Conservation (phyloP, 1,140 invertebrate genomes). For the Leptopilina clavipes region DNA sequence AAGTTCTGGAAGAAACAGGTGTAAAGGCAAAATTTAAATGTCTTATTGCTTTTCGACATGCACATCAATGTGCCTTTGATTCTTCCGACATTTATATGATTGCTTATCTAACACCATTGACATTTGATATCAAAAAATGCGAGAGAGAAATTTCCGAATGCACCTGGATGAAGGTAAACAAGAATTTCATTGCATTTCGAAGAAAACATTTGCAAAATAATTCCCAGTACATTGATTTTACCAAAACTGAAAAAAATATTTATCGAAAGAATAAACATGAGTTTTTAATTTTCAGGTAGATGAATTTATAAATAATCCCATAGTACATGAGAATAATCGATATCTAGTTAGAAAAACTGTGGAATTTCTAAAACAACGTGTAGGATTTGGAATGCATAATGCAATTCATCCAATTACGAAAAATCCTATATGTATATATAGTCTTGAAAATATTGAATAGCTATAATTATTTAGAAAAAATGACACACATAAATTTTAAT, state of each 20-base stretch:
- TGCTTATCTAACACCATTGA: conserved; percentile 81
- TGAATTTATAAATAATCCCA: conserved; percentile 82
- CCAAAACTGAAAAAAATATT: not conserved
- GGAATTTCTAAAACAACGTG: conserved; percentile 77
- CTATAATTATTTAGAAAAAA: too few relatives aligned
- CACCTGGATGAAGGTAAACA: conserved; percentile 84
- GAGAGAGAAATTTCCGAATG: conserved; percentile 85
- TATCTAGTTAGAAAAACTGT: conserved; percentile 80
- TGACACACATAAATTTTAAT: too few relatives aligned
- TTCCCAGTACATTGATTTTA: too few relatives aligned
- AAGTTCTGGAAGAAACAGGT: conserved; percentile 93
- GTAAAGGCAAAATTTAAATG: conserved; percentile 84
- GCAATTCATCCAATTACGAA: conserved; percentile 62
- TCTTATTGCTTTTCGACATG: conserved; percentile 85
- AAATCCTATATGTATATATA: conserved; percentile 58
- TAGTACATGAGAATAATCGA: conserved; percentile 84
- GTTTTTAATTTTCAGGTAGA: conserved; percentile 75
- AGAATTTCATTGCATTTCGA: too few relatives aligned
- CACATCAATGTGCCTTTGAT: conserved; percentile 81
- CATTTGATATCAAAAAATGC: conserved; percentile 80
- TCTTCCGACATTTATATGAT: conserved; percentile 92
- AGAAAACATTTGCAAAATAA: too few relatives aligned
- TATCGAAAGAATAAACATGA: not conserved
- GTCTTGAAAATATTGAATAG: conserved; percentile 43
- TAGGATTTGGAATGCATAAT: conserved; percentile 72